phyloP scores from a whole-genome alignment of 2,888 invertebrate species.

The Andricus quercusramuli region DNA sequence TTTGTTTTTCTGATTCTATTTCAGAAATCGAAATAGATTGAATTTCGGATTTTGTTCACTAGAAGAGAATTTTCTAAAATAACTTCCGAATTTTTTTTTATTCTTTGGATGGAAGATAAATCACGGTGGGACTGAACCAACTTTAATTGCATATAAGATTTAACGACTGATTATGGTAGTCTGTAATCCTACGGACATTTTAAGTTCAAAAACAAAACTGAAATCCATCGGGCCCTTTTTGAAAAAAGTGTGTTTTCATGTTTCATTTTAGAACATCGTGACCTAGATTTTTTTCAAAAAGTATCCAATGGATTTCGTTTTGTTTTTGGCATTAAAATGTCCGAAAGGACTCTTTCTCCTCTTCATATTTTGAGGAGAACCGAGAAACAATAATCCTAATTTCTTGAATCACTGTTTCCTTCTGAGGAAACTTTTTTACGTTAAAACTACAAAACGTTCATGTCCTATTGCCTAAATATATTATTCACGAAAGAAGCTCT shows the following conservation, averaged over 20 bases:
- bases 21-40: constrained; percentile 14
- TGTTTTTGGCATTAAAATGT: too few relatives aligned
- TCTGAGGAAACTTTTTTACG: background rate
- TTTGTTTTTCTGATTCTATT: background rate
- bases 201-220: too few relatives aligned
- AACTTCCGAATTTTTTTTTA: background rate
- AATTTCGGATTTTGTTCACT: background rate
- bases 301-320: too few relatives aligned
- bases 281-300: too few relatives aligned
- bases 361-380: background rate
- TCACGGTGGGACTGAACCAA: too few relatives aligned
- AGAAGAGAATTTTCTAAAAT: constrained; percentile 13
- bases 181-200: too few relatives aligned
- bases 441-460: constrained; percentile 29
- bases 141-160: too few relatives aligned
- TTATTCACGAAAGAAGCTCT: constrained; percentile 15
- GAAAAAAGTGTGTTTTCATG: too few relatives aligned
- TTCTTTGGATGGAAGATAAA: constrained; percentile 5
- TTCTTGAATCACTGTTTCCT: background rate
- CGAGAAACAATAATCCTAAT: background rate
- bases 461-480: constrained; percentile 1
- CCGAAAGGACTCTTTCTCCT: background rate
- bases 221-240: too few relatives aligned
- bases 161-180: too few relatives aligned
- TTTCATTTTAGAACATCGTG: too few relatives aligned